Conservation (phyloP, 2,797 vertebrate species). For the Tapera naevia region DNA sequence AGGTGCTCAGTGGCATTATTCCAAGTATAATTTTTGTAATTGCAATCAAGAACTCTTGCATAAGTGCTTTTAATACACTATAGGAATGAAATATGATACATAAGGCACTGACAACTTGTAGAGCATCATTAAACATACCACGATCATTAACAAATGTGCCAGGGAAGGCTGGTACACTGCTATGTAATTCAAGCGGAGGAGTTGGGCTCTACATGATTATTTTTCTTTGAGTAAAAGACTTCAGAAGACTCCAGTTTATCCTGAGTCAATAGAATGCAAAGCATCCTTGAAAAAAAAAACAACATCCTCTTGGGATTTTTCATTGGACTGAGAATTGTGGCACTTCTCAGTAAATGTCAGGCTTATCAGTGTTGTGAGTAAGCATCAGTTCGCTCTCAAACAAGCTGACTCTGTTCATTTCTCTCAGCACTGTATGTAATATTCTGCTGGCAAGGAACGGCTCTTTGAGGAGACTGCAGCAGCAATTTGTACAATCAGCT, state of each 20-base stretch:
- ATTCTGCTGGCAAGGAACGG: slow-evolving; percentile 57
- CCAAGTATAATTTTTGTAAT: slow-evolving; percentile 26
- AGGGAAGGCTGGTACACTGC: not conserved
- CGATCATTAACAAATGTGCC: not conserved
- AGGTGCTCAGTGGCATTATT: not conserved
- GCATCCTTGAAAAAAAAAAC: not conserved
- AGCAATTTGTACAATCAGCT: slow-evolving; percentile 48
- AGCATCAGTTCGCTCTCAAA: slow-evolving; percentile 63
- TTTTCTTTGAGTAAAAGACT: not conserved
- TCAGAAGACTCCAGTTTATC: slow-evolving; percentile 8
- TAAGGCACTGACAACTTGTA: not conserved
- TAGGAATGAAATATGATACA: slow-evolving; percentile 28
- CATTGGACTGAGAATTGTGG: slow-evolving; percentile 47
- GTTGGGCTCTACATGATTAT: not conserved
- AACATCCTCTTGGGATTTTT: slow-evolving; percentile 19
- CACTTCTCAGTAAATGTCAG: slow-evolving; percentile 58
- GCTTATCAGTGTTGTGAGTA: slow-evolving; percentile 58
- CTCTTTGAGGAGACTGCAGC: slow-evolving; percentile 54
- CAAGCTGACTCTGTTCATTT: slow-evolving; percentile 60
- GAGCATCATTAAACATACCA: slow-evolving; percentile 38
- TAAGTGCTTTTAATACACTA: slow-evolving; percentile 24
- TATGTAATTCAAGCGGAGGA: not conserved
- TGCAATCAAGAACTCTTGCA: slow-evolving; percentile 42
- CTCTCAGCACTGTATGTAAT: slow-evolving; percentile 57
- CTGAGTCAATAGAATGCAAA: slow-evolving; percentile 22